phyloP scores from a whole-genome alignment of 1,140 invertebrate genomes.

The Drosophila micromelanica region DNA sequence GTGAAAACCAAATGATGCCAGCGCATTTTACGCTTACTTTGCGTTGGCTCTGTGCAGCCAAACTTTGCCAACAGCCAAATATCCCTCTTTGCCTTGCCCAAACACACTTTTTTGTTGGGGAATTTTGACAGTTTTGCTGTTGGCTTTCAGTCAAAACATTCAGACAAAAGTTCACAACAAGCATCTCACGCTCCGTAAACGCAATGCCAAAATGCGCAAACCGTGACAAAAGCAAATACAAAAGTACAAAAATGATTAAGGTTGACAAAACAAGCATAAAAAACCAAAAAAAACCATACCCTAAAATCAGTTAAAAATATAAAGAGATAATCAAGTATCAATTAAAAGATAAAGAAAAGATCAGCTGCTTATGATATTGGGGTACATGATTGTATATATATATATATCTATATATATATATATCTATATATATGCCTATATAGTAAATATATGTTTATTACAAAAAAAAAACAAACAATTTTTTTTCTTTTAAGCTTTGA shows the following conservation, averaged over 20 bases:
- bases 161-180: conserved; percentile 31
- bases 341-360: too few species aligned
- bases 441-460: too few species aligned
- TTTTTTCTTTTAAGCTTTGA: background rate
- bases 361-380: too few species aligned
- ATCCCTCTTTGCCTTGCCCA: background rate
- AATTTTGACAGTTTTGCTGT: conserved; percentile 32
- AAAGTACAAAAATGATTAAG: conserved; percentile 1
- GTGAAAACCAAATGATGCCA: conserved; percentile 27
- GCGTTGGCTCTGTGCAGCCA: conserved; percentile 17
- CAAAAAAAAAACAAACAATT: too few species aligned
- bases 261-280: too few species aligned
- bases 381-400: too few species aligned
- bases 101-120: background rate
- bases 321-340: too few species aligned
- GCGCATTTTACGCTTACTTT: conserved; percentile 55
- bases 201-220: conserved; percentile 55
- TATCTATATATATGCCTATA: too few species aligned
- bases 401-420: too few species aligned
- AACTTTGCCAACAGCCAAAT: conserved; percentile 10
- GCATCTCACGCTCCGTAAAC: conserved; percentile 50
- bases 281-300: background rate
- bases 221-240: conserved; percentile 42
- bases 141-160: conserved; percentile 35
- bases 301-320: background rate